Evolutionary conservation across 2,113 vertebrate species (phyloP).

Genomic region (Burhinus oedicnemus): DNA sequence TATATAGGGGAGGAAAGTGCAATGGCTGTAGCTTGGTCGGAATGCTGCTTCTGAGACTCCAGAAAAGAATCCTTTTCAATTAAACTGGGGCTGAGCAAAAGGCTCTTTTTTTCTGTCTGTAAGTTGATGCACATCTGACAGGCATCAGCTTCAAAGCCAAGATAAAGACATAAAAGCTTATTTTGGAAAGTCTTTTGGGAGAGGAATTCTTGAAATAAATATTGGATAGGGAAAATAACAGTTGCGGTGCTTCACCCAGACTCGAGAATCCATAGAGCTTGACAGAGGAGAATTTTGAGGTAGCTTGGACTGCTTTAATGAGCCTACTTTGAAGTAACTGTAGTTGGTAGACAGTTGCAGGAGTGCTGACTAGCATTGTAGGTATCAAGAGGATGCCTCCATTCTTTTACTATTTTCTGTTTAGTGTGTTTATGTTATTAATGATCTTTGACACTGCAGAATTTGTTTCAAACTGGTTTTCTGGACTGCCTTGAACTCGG

Average conservation of each 20-base stretch:
- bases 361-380: background rate
- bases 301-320: background rate
- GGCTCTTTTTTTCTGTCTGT: background rate
- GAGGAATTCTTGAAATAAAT: background rate
- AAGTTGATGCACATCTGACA: background rate
- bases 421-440: background rate
- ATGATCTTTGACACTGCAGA: background rate
- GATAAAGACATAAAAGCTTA: background rate
- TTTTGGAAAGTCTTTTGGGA: background rate
- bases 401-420: background rate
- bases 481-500: background rate
- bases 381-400: background rate
- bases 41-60: background rate
- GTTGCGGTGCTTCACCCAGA: background rate
- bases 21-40: background rate
- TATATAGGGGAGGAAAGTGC: background rate
- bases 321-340: background rate
- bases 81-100: background rate
- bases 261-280: background rate
- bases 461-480: background rate
- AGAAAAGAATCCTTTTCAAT: background rate
- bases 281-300: background rate
- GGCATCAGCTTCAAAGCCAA: background rate
- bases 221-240: background rate
- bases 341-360: background rate